These are phyloP conservation scores for roundworm (Caenorhabditis elegans) DNA, from an alignment of 1,140 invertebrate genomes.

Conservation along the genomic window WBcel235 BX284602.5:8902001-8902500, in stretches of 20 bases:
- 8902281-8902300: constrained; percentile 10
- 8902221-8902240: constrained; percentile 19
- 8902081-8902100: neutral
- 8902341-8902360: no score
- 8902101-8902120: constrained; percentile 28
- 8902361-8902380: no score
- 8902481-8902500: neutral
- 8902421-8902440: no score
- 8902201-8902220: neutral
- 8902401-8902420: no score
- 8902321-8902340: neutral
- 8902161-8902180: constrained; percentile 9
- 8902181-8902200: constrained; percentile 24
- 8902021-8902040: constrained; percentile 29
- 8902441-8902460: neutral
- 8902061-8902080: neutral
- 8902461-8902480: neutral
- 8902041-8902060: constrained; percentile 24
- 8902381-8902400: no score
- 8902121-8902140: constrained; percentile 25
- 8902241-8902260: neutral
- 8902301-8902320: constrained; percentile 21
- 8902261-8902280: constrained; percentile 19
- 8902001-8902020: constrained; percentile 14
- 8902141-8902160: neutral